Evolutionary conservation across 2,113 vertebrate genomes (phyloP).

Genomic region (Eretmochelys imbricata): DNA sequence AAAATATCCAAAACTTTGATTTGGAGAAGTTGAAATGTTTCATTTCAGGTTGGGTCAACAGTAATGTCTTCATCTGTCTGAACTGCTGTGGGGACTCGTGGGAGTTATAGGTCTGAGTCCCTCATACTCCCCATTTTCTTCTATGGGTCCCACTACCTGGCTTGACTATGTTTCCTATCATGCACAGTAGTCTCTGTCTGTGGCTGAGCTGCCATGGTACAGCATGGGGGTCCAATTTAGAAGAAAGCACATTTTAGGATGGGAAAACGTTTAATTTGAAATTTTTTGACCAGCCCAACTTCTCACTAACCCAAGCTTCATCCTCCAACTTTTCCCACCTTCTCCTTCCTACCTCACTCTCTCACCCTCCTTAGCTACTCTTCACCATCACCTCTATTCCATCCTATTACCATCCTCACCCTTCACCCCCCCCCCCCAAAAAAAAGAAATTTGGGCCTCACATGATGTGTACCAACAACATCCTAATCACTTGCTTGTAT

Average conservation of each 20-base stretch:
- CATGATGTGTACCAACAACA: background rate
- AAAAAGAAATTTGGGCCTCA: background rate
- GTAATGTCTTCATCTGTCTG: rapidly evolving
- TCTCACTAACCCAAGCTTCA: background rate
- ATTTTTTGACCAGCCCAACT: background rate
- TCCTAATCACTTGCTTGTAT: background rate
- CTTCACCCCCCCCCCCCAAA: background rate
- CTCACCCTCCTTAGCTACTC: too few species aligned
- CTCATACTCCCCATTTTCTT: background rate
- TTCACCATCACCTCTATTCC: background rate
- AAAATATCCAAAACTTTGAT: background rate
- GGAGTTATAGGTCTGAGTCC: background rate
- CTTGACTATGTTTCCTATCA: background rate
- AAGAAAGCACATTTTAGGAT: background rate
- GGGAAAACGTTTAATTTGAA: background rate
- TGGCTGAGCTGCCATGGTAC: background rate
- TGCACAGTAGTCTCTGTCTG: background rate
- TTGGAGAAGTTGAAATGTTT: rapidly evolving
- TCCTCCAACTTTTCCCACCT: background rate
- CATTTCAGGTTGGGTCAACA: background rate
- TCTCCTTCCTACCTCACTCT: background rate
- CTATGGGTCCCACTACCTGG: background rate
- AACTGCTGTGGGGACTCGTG: background rate
- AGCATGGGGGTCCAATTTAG: background rate
- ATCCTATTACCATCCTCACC: background rate